These are phyloP conservation scores for Anarhynchus alexandrinus DNA, from an alignment of 2,113 vertebrate species.

Conservation along the genomic window DNA sequence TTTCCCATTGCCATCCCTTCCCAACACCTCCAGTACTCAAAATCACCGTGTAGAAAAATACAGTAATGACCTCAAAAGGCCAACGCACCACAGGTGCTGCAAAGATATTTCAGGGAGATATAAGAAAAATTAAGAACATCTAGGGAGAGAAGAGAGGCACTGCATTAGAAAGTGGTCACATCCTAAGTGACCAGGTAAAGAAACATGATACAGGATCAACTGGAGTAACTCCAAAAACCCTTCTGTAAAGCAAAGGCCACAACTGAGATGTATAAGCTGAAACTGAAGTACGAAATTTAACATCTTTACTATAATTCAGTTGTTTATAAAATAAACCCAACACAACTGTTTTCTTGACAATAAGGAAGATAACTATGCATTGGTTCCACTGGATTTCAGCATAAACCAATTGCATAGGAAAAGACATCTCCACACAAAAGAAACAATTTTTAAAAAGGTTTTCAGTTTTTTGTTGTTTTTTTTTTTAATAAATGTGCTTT, in stretches of 20 bases:
- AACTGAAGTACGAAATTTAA: background rate
- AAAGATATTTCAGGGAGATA: background rate
- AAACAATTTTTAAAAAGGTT: background rate
- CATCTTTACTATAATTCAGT: background rate
- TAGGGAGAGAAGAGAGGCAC: background rate
- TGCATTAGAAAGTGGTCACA: background rate
- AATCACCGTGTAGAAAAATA: background rate
- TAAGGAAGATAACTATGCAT: background rate
- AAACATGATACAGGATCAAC: background rate
- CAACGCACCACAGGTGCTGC: accelerated
- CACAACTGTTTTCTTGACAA: background rate
- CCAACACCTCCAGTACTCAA: background rate
- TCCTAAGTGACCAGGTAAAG: background rate
- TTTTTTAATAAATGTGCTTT: conserved; percentile 81
- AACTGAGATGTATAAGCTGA: background rate
- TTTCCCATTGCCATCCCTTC: background rate
- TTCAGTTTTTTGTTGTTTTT: background rate
- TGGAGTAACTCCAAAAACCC: background rate
- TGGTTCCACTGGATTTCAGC: background rate
- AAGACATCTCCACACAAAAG: background rate
- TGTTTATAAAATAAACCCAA: background rate
- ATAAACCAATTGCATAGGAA: background rate
- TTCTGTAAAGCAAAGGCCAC: background rate
- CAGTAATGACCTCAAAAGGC: background rate
- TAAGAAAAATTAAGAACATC: background rate